These are phyloP conservation scores for Leptogaster cylindrica DNA, from an alignment of 2,888 invertebrate genomes.

Conservation along the genomic window DNA sequence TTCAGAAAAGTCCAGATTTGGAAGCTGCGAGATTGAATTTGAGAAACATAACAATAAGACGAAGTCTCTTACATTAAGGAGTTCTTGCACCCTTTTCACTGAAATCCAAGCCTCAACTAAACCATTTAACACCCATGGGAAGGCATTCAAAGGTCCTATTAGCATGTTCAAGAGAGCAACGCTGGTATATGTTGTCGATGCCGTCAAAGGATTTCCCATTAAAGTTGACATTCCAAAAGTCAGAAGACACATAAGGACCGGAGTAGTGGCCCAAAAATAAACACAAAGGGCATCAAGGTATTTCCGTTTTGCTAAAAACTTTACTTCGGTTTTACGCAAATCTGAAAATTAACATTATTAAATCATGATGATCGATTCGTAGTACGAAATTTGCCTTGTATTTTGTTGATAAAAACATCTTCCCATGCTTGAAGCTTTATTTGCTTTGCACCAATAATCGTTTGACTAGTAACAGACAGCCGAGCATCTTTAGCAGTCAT, in stretches of 20 bases:
- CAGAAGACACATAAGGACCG: constrained; percentile 84
- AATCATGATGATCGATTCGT: neutral
- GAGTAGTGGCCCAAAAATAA: constrained; percentile 98
- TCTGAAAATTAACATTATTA: constrained; percentile 61
- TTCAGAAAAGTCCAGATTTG: constrained; percentile 58
- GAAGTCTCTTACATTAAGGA: constrained; percentile 80
- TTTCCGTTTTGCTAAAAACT: constrained; percentile 83
- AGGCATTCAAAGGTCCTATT: constrained; percentile 93
- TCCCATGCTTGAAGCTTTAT: constrained; percentile 96
- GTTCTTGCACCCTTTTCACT: constrained; percentile 81
- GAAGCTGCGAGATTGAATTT: constrained; percentile 50
- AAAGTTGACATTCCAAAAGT: constrained; percentile 81
- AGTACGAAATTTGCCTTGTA: constrained; percentile 67
- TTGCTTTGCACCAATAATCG: constrained; percentile 84
- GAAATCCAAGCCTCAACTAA: constrained; percentile 96
- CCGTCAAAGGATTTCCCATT: constrained; percentile 79
- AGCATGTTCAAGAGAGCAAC: constrained; percentile 95
- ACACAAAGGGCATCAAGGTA: constrained; percentile 97
- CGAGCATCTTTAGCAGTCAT: constrained; percentile 92
- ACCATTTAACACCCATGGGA: constrained; percentile 98
- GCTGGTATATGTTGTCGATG: constrained; percentile 92
- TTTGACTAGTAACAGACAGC: constrained; percentile 85
- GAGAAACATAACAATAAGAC: too few relatives aligned
- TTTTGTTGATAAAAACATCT: constrained; percentile 76
- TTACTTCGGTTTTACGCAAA: constrained; percentile 73